Conservation (phyloP, 2,888 invertebrate species). For the Danaus chrysippus region DNA sequence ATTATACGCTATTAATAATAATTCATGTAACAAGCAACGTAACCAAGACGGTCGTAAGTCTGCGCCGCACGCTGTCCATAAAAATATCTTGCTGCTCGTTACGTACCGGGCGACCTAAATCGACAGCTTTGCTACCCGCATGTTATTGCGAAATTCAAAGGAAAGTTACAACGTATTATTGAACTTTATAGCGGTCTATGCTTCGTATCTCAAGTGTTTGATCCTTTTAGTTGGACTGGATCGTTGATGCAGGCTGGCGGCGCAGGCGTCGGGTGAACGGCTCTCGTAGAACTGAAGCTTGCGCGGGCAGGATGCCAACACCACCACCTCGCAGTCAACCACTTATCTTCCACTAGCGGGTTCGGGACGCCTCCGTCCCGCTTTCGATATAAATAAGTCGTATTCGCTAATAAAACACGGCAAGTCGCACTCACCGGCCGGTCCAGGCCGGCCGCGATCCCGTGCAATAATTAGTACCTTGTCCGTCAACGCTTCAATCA, state of each 20-base stretch:
- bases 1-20: slow-evolving; percentile 70
- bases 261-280: slow-evolving; percentile 64
- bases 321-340: slow-evolving; percentile 45
- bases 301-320: slow-evolving; percentile 68
- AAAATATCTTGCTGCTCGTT: slow-evolving; percentile 76
- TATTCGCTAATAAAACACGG: slow-evolving; percentile 46
- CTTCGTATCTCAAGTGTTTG: no score
- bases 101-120: slow-evolving; percentile 76
- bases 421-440: slow-evolving; percentile 9
- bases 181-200: no score
- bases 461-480: slow-evolving; percentile 34
- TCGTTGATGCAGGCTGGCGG: slow-evolving; percentile 34
- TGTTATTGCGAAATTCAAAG: slow-evolving; percentile 10
- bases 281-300: slow-evolving; percentile 66
- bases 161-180: no score
- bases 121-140: slow-evolving; percentile 45
- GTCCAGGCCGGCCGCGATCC: slow-evolving; percentile 12
- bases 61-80: slow-evolving; percentile 71
- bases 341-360: slow-evolving; percentile 49
- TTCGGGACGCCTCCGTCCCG: slow-evolving; percentile 37
- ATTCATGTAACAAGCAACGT: slow-evolving; percentile 63
- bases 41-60: slow-evolving; percentile 63
- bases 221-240: slow-evolving; percentile 15
- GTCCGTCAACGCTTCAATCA: slow-evolving; percentile 35
- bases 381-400: slow-evolving; percentile 64